Evolutionary conservation across 2,113 vertebrate genomes (phyloP).

Genomic region (Isichthys henryi): DNA sequence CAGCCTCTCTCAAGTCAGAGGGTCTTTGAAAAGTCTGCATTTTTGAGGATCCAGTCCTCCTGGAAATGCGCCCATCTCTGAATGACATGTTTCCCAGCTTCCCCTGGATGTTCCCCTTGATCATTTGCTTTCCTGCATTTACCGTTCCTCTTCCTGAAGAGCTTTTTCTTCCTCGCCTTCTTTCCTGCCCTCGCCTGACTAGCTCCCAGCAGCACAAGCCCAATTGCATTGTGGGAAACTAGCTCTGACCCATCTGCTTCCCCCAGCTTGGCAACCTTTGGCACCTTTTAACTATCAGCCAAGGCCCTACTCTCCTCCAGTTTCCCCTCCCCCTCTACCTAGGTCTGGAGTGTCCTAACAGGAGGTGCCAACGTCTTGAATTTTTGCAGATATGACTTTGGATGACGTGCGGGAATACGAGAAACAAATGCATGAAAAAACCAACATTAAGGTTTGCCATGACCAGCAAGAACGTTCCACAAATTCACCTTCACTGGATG

Average conservation of each 20-base stretch:
- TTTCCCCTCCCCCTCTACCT: slow-evolving; percentile 26
- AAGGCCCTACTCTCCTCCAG: slow-evolving; percentile 39
- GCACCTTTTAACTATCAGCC: background rate
- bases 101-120: slow-evolving; percentile 20
- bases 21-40: slow-evolving; percentile 4
- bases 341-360: slow-evolving; percentile 44
- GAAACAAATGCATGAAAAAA: slow-evolving; percentile 98
- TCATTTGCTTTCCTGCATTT: slow-evolving; percentile 16
- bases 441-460: slow-evolving; percentile 99
- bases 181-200: slow-evolving; percentile 23
- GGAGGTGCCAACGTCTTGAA: slow-evolving; percentile 70
- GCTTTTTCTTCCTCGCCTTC: slow-evolving; percentile 12
- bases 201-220: slow-evolving; percentile 15
- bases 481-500: slow-evolving; percentile 83
- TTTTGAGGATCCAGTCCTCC: slow-evolving; percentile 14
- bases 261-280: slow-evolving; percentile 16
- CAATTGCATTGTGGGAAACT: slow-evolving; percentile 25
- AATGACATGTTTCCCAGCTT: background rate
- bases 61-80: background rate
- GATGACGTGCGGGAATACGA: slow-evolving; percentile 96
- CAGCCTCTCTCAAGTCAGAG: background rate
- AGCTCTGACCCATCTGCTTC: slow-evolving; percentile 9
- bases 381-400: slow-evolving; percentile 98
- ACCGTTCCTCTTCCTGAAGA: slow-evolving; percentile 14
- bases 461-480: slow-evolving; percentile 68